These are phyloP conservation scores for Sebastiscus tertius DNA, from an alignment of 2,797 vertebrate species.

Conservation along the genomic window DNA sequence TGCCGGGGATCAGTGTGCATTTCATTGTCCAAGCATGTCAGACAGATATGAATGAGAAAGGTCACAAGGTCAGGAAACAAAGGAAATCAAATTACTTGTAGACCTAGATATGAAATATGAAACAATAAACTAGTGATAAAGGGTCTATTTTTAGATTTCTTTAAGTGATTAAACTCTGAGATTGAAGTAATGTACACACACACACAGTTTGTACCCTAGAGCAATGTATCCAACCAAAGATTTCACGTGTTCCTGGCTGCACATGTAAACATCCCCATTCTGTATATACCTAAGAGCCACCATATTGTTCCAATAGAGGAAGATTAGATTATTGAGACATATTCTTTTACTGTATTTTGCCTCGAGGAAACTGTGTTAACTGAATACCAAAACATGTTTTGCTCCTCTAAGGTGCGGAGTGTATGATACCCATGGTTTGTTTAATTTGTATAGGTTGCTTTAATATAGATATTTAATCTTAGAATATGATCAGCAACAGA, in stretches of 20 bases:
- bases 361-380: constrained; percentile 8
- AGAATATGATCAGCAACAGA: not conserved
- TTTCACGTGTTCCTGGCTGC: not conserved
- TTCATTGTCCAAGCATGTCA: constrained; percentile 34
- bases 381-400: constrained; percentile 22
- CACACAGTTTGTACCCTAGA: not conserved
- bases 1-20: constrained; percentile 18
- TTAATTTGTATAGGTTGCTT: not conserved
- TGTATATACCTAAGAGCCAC: not conserved
- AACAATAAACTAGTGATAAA: not conserved
- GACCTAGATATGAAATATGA: not conserved
- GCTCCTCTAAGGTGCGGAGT: not conserved
- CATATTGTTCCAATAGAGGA: constrained; percentile 46
- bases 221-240: not conserved
- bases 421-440: not conserved
- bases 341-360: constrained; percentile 31
- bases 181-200: not conserved
- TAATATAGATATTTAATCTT: not conserved
- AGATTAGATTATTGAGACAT: constrained; percentile 52
- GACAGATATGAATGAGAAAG: constrained; percentile 27
- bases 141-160: constrained; percentile 14
- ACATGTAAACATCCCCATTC: constrained; percentile 6
- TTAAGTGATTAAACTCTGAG: not conserved
- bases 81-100: not conserved
- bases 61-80: constrained; percentile 29